Base-by-base conservation (phyloP, 35 echinoderm and acorn worm species). In the Lytechinus pictus region DNA sequence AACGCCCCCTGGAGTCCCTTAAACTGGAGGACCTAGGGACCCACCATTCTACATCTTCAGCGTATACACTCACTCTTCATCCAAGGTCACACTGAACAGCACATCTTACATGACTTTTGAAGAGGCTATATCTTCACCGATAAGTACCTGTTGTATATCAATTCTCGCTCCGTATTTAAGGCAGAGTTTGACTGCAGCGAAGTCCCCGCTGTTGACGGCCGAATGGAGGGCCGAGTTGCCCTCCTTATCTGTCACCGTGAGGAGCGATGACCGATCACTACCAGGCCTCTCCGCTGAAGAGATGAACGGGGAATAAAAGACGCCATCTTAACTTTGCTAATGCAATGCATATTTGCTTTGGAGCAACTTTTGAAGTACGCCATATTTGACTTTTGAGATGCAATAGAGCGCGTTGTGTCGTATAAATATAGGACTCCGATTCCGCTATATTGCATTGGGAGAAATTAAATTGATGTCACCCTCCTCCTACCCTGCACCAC, bases 191-290 rank as follows among this genome's bases (percentile, higher is more conserved):
- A 99, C 97, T 24, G 98, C 98, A 9, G 95, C 96, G 24, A 94
- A 61, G 89, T 95, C 93, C 1, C 98, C 98, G 61, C 98, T 96
- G 86, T 99, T 99, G 95, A 99, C 98, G 16, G 98, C 98, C 5
- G 97, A 95, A 51, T 99, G 98, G 9, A 99, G 95, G 27, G 97
- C 94, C 5, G 98, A 93, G 27, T 99, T 99, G 9, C 96, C 90
- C 55, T 99, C 98, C 86, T 97, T 99, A 89, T 99, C 98, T 87
- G 95, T 94, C 86, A 97, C 94, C 4, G 95, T 96, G 8, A 98
- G 51, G 9, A 98, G 54, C 51, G 86, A 52, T 27, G 91, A 86
- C 54, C 96, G 54, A 13, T 95, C 95, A 55, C 94, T 91, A 1
- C 96, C 95, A 44, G 86, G 91, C 55, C 96, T 96, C 28, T 52